Conservation (phyloP, 2,113 vertebrate genomes). For the Riparia riparia region DNA sequence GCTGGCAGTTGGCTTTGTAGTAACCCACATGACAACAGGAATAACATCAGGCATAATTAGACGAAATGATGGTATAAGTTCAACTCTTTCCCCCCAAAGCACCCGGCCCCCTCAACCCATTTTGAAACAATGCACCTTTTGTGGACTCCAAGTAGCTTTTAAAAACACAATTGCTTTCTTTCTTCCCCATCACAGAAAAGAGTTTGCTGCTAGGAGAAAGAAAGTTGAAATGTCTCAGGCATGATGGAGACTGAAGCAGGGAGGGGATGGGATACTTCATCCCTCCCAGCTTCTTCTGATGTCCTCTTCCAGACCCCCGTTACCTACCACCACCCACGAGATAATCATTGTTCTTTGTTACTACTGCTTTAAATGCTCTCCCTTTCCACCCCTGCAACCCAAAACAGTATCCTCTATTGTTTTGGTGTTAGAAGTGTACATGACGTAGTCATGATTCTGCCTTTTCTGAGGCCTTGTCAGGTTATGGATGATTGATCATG, state of each 20-base stretch:
- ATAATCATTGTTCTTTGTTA: constrained; percentile 27
- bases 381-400: not conserved
- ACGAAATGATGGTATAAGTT: constrained; percentile 67
- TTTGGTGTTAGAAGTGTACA: not conserved
- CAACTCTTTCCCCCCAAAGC: constrained; percentile 49
- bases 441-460: constrained; percentile 12
- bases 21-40: constrained; percentile 71
- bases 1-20: constrained; percentile 68
- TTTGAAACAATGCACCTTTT: constrained; percentile 74
- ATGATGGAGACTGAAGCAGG: not conserved
- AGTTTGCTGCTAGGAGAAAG: constrained; percentile 50
- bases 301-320: constrained; percentile 5
- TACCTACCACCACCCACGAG: not conserved
- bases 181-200: constrained; percentile 52
- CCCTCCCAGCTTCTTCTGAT: not conserved
- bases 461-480: constrained; percentile 39
- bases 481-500: constrained; percentile 62
- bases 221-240: constrained; percentile 49
- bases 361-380: constrained; percentile 39
- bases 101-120: constrained; percentile 61
- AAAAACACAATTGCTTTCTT: constrained; percentile 71
- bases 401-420: constrained; percentile 41
- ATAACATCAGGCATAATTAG: constrained; percentile 74
- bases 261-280: not conserved
- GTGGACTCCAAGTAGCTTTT: constrained; percentile 50